phyloP scores from a whole-genome alignment of 2,888 invertebrate genomes.

The Limnephilus lunatus region DNA sequence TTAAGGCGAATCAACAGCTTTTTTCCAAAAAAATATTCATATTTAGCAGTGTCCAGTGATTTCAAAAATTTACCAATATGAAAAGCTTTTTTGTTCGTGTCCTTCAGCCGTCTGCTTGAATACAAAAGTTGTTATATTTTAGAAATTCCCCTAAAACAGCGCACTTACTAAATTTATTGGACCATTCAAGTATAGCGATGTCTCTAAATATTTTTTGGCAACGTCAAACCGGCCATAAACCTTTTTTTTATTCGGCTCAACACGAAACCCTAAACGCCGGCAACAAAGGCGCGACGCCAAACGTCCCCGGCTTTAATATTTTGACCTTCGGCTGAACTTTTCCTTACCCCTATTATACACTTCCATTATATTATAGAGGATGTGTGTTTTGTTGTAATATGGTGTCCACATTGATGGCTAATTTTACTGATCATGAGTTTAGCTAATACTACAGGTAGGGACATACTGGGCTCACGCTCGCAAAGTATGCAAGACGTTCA shows the following conservation, averaged over 20 bases:
- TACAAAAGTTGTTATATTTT: not conserved
- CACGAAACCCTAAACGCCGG: slow-evolving; percentile 23
- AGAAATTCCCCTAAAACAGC: not conserved
- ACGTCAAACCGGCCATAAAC: slow-evolving; percentile 34
- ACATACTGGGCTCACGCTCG: no score
- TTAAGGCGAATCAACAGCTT: no score
- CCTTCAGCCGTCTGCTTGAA: not conserved
- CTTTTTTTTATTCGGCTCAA: slow-evolving; percentile 33
- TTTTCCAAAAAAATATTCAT: no score
- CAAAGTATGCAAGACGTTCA: no score
- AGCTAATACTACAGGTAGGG: no score
- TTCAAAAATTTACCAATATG: not conserved
- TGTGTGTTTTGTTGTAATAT: not conserved
- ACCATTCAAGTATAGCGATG: slow-evolving; percentile 19
- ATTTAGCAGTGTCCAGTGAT: no score
- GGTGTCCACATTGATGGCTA: no score
- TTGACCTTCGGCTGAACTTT: slow-evolving; percentile 29
- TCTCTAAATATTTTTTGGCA: slow-evolving; percentile 32
- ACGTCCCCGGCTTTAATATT: slow-evolving; percentile 3
- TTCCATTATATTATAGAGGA: not conserved
- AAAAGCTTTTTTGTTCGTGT: not conserved
- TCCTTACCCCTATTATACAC: not conserved
- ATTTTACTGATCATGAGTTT: no score
- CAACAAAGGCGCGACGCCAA: not conserved
- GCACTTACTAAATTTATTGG: slow-evolving; percentile 38